Evolutionary conservation across 1,140 invertebrate genomes (phyloP).

Genomic region (Phortica variegata): DNA sequence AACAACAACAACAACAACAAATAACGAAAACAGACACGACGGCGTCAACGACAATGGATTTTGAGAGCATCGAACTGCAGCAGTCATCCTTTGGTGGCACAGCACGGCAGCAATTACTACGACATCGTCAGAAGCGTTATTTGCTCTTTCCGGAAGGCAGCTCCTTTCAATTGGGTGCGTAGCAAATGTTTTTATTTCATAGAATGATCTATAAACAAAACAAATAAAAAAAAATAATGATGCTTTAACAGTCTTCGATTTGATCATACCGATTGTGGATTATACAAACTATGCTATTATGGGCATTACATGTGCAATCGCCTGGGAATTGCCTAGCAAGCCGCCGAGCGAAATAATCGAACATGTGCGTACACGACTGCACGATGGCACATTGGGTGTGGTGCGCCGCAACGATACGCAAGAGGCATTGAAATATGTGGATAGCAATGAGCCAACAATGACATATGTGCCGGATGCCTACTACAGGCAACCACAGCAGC

Average conservation of each 20-base stretch:
- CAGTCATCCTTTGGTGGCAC: neutral
- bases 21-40: no score
- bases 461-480: conserved; percentile 1
- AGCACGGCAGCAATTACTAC: conserved; percentile 27
- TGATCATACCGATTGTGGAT: conserved; percentile 51
- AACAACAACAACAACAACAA: conserved; percentile 1
- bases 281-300: conserved; percentile 61
- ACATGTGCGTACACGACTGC: conserved; percentile 43
- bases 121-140: conserved; percentile 62
- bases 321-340: conserved; percentile 71
- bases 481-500: conserved; percentile 1
- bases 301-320: conserved; percentile 71
- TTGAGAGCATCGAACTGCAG: conserved; percentile 2
- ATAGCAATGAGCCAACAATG: no score
- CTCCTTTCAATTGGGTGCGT: conserved; percentile 70
- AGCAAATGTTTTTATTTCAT: no score
- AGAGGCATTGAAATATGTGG: no score
- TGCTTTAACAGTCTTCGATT: conserved; percentile 41
- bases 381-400: conserved; percentile 47
- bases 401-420: conserved; percentile 40
- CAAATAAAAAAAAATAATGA: no score
- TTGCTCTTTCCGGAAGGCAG: conserved; percentile 77
- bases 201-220: no score
- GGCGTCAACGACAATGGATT: no score
- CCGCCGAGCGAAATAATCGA: conserved; percentile 53